Base-by-base conservation (phyloP, 37 sponge, comb jelly and placozoan species). In the Amphimedon queenslandica region DNA sequence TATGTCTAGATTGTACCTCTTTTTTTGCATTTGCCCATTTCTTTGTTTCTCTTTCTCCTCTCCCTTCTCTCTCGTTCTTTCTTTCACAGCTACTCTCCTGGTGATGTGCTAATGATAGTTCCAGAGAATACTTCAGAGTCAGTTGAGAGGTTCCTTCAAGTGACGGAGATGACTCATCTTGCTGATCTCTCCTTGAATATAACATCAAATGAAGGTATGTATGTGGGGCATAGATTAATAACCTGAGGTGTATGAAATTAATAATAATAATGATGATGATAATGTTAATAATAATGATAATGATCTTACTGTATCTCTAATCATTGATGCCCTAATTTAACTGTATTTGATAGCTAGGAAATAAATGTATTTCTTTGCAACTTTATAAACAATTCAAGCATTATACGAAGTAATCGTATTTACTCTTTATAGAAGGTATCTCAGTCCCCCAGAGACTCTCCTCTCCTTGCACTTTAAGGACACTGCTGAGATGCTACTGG, bases 21-120 rank as follows among this genome's bases (percentile, higher is more conserved):
- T 23, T 8, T 8, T 8, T 67, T n/a, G 18, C n/a, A n/a, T n/a
- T n/a, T 4, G 11, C 28, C 1, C n/a, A 35, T 28, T 58, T 2
- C n/a, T n/a, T n/a, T n/a, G n/a, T n/a, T n/a, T n/a, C n/a, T 66
- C 33, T 23, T 66, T 5, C 32, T 66, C 32, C 28, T 36, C 32
- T 35, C 29, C 24, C 58, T 42, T 36, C 41, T 31, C 25, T 43
- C 51, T 2, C 25, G 23, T 2, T 8, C 18, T 35, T 73, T 34
- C 34, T 33, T 5, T 28, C 21, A 2, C 66, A 94, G 94, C 33
- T 75, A 90, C 63, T 30, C 31, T 2, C 87, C 96, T 53, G 96
- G 96, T 27, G 93, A 96, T 80, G 93, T 96, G 42, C 51, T 92
- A 58, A 96, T 96, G 93, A 56, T 96, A 1, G 83, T 71, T 47